Conservation (phyloP, 2,888 invertebrate genomes). For the Branchipolynoe longqiensis region DNA sequence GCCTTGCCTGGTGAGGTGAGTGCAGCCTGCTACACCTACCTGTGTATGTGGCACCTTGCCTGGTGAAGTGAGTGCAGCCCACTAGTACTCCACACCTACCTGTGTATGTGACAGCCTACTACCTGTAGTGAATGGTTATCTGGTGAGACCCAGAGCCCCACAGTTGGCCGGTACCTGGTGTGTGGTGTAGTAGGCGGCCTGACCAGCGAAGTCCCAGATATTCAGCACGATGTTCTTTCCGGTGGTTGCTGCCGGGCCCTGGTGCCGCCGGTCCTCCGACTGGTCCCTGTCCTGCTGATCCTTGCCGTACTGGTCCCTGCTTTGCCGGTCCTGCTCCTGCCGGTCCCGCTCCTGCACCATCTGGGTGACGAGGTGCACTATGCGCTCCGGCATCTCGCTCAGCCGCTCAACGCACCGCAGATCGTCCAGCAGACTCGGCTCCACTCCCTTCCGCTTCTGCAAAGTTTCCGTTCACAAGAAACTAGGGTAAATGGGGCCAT, state of each 20-base stretch:
- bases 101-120: no score
- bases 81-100: no score
- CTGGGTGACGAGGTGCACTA: constrained; percentile 78
- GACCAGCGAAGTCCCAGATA: constrained; percentile 81
- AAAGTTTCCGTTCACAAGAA: no score
- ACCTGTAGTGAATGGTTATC: no score
- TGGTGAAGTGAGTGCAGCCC: no score
- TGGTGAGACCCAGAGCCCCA: no score
- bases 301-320: constrained; percentile 5
- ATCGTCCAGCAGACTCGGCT: constrained; percentile 43
- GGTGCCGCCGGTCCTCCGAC: background rate
- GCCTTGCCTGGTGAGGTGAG: no score
- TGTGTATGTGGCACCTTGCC: no score
- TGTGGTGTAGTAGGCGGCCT: constrained; percentile 78
- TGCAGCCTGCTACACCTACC: no score
- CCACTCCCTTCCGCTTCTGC: constrained; percentile 28
- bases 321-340: background rate
- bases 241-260: constrained; percentile 10
- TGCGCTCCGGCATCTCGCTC: constrained; percentile 76
- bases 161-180: constrained; percentile 74
- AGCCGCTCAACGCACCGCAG: constrained; percentile 66
- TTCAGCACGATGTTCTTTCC: constrained; percentile 73
- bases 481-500: no score
- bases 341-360: constrained; percentile 71
- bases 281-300: no score